Conservation (phyloP, 2,113 vertebrate species). For the Pyxicephalus adspersus region DNA sequence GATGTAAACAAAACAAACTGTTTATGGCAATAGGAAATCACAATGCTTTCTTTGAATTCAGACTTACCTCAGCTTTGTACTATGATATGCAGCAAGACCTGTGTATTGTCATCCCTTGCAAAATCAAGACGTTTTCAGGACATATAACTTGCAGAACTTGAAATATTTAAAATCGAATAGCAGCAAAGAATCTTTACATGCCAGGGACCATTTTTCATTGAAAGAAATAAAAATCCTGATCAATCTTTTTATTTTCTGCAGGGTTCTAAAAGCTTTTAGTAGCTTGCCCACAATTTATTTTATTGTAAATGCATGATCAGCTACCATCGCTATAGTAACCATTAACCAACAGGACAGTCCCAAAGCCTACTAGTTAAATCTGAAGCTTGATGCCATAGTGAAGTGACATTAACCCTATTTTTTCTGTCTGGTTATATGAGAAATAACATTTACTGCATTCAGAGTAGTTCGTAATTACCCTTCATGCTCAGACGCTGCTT, state of each 20-base stretch:
- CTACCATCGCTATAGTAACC: slow-evolving; percentile 27
- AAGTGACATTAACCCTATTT: slow-evolving; percentile 21
- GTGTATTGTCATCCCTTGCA: neutral
- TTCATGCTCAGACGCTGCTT: neutral
- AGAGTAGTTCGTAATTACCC: too few relatives aligned
- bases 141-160: neutral
- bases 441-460: neutral
- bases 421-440: neutral
- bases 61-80: neutral
- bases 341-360: neutral
- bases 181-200: neutral
- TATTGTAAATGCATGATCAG: slow-evolving; percentile 40
- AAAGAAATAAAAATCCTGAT: slow-evolving; percentile 18
- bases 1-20: too few relatives aligned
- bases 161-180: neutral
- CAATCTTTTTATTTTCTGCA: neutral
- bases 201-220: neutral
- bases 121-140: neutral
- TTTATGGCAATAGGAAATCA: too few relatives aligned
- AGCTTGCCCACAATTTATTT: slow-evolving; percentile 3
- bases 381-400: neutral
- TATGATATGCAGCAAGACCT: neutral
- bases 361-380: neutral
- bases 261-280: neutral
- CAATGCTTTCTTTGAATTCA: neutral